These are phyloP conservation scores for Hoplodrina ambigua DNA, from an alignment of 2,888 invertebrate genomes.

Conservation along the genomic window DNA sequence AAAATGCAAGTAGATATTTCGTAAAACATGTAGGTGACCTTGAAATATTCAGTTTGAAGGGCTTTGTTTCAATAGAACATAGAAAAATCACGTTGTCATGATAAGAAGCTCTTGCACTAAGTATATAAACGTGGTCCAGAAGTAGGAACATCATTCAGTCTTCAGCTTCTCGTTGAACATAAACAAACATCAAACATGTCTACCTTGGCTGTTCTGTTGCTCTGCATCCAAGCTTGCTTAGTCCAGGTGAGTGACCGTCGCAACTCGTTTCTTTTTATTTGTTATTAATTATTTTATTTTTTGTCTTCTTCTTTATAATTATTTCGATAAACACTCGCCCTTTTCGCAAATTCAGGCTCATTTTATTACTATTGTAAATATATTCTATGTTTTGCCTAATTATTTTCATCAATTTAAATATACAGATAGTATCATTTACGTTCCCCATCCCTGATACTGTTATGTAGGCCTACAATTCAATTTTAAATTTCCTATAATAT, in stretches of 20 bases:
- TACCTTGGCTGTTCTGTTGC: slow-evolving; percentile 47
- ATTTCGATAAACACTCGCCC: no score
- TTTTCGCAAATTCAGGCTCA: no score
- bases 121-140: slow-evolving; percentile 10
- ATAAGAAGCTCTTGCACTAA: slow-evolving; percentile 7
- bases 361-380: no score
- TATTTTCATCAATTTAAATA: no score
- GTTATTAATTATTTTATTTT: no score
- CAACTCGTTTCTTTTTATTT: no score
- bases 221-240: slow-evolving; percentile 61
- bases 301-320: no score
- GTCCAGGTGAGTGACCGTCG: slow-evolving; percentile 40
- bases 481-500: no score
- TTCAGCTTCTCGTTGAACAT: slow-evolving; percentile 36
- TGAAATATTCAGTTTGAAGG: neutral
- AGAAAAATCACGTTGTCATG: slow-evolving; percentile 4
- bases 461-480: no score
- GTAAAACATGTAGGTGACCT: neutral
- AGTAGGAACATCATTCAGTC: slow-evolving; percentile 25
- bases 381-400: no score
- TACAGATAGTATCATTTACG: no score
- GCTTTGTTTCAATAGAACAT: neutral
- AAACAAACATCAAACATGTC: slow-evolving; percentile 45
- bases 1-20: slow-evolving; percentile 2
- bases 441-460: no score